Evolutionary conservation across 2,113 vertebrate species (phyloP), one percentile per base, ranked within the genome.

Genomic region (Otis tarda): DNA sequence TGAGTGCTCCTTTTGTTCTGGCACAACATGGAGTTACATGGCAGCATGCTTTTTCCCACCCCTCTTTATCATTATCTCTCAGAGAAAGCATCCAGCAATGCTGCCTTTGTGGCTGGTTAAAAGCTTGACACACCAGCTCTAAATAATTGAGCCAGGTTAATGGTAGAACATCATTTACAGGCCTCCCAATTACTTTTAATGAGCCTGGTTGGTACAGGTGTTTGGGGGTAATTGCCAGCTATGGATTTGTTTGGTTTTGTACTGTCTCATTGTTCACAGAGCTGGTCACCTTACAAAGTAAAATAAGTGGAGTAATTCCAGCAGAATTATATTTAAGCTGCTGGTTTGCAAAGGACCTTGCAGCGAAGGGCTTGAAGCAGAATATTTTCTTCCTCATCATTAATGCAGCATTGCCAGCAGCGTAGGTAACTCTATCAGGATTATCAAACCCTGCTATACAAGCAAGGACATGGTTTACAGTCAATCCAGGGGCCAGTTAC

Each of bases 121-220:
- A 90, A 82, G 45, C 90, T 55, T 81, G 63, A 89, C 30, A 59
- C 21, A 60, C 53, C 43, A 90, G 3, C 61, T 93, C 76, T 20
- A 30, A 81, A 68, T 94, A 94, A 96, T 24, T 78, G 93, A 94
- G 76, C 25, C 78, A 91, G 77, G 69, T 87, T 93, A 85, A 94
- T 57, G 41, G 41, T 13, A 83, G 74, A 68, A 83, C 52, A 86
- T 43, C 4, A 83, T 92, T 96, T 76, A 83, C 35, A 41, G 70
- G 35, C 30, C 23, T 93, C 78, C 47, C 69, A 84, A 60, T 86
- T 85, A 64, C 41, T 89, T 75, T 86, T 76, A 93, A 91, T 86
- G 37, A 87, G 56, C 47, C 39, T 56, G 14, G 67, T 20, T 80
- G 68, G 45, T 94, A 57, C 15, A 79, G 47, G 60, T 65, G 78